These are phyloP conservation scores for Conomelus anceps DNA, from an alignment of 2,888 invertebrate species.

Conservation along the genomic window DNA sequence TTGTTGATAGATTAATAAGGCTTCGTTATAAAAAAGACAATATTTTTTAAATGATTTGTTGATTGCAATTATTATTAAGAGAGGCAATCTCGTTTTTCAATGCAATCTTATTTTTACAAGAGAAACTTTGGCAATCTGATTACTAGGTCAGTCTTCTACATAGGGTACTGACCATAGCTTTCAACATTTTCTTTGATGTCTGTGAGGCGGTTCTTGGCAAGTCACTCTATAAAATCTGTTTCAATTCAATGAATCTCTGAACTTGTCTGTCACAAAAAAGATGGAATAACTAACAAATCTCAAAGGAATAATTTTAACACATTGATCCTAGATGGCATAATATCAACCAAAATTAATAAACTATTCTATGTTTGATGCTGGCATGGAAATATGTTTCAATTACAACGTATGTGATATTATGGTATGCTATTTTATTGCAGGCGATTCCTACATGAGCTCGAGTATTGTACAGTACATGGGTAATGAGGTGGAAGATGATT, in stretches of 20 bases:
- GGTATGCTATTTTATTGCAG: too few relatives aligned
- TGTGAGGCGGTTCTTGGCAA: not conserved
- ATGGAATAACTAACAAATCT: too few relatives aligned
- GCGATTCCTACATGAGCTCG: too few relatives aligned
- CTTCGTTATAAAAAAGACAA: not conserved
- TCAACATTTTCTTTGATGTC: not conserved
- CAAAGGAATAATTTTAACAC: too few relatives aligned
- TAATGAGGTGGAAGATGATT: too few relatives aligned
- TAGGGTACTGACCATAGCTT: not conserved
- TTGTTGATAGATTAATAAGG: not conserved
- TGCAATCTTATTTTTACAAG: not conserved
- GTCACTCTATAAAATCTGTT: not conserved
- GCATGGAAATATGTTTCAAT: too few relatives aligned
- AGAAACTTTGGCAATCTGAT: not conserved
- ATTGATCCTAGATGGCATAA: too few relatives aligned
- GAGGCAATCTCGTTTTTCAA: not conserved
- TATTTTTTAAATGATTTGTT: not conserved
- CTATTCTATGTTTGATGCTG: too few relatives aligned
- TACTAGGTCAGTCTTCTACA: not conserved
- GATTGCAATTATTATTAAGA: not conserved
- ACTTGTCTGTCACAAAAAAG: not conserved
- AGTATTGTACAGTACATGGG: too few relatives aligned
- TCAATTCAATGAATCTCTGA: not conserved
- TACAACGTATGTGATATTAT: too few relatives aligned
- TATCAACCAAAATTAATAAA: too few relatives aligned